These are phyloP conservation scores for Listronotus oregonensis DNA, from an alignment of 1,140 invertebrate genomes.

Conservation along the genomic window DNA sequence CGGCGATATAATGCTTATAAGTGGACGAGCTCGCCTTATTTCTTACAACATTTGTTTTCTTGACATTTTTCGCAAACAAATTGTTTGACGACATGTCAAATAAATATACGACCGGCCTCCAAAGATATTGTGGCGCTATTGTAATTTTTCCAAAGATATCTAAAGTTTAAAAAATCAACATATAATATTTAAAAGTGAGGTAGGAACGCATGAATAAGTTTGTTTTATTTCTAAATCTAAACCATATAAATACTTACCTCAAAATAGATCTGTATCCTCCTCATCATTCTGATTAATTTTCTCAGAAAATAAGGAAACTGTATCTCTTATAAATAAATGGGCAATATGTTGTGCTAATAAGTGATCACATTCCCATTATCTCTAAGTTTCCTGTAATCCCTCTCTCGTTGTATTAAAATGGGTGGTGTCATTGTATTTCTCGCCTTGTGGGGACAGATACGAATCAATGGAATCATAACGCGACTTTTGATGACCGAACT, in stretches of 20 bases:
- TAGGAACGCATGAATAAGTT: too few relatives aligned
- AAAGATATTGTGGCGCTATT: too few relatives aligned
- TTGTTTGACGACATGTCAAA: too few relatives aligned
- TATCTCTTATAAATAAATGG: conserved; percentile 98
- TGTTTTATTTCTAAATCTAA: too few relatives aligned
- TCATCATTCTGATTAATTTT: conserved; percentile 94
- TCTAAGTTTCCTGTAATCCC: conserved; percentile 79
- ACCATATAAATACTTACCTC: conserved; percentile 71
- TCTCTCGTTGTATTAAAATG: conserved; percentile 84
- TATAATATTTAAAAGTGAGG: too few relatives aligned
- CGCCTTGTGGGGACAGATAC: conserved; percentile 88
- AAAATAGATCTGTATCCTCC: conserved; percentile 97
- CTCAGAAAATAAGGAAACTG: conserved; percentile 94
- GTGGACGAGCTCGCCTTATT: too few relatives aligned
- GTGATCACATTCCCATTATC: conserved; percentile 89
- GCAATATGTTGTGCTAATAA: conserved; percentile 93
- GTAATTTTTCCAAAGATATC: too few relatives aligned
- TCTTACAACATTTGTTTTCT: too few relatives aligned
- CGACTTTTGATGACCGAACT: conserved; percentile 93
- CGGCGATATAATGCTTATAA: too few relatives aligned
- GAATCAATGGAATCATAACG: conserved; percentile 98
- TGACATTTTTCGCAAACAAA: too few relatives aligned
- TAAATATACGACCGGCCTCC: too few relatives aligned
- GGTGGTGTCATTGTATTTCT: conserved; percentile 92
- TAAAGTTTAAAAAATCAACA: too few relatives aligned